phyloP scores from a whole-genome alignment of 64 coral and sea anemone genomes.

The Stylophora pistillata region DNA sequence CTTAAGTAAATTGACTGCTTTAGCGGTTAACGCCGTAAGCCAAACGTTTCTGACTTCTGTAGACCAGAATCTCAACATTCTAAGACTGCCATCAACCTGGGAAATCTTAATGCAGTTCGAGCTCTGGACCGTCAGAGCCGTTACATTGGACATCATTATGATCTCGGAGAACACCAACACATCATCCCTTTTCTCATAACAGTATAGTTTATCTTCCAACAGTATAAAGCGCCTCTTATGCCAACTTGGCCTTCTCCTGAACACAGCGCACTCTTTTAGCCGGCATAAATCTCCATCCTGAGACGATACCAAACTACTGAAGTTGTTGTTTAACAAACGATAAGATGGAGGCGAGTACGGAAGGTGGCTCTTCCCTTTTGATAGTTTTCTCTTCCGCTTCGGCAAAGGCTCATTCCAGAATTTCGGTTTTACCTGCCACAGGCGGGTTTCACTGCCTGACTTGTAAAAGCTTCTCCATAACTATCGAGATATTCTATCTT shows the following conservation, averaged over 20 bases:
- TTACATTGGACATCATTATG: background rate
- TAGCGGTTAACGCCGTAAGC: background rate
- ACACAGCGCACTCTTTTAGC: background rate
- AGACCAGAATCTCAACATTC: background rate
- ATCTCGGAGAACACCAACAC: background rate
- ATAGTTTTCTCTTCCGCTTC: background rate
- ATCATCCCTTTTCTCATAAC: conserved; percentile 15
- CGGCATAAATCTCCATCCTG: conserved; percentile 3
- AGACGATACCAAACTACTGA: background rate
- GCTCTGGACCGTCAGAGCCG: background rate
- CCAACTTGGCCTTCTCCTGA: background rate
- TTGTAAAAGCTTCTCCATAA: conserved; percentile 35
- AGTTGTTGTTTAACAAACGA: conserved; percentile 8
- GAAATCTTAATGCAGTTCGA: background rate
- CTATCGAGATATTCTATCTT: background rate
- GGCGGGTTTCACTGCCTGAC: background rate
- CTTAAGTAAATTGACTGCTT: conserved; percentile 15
- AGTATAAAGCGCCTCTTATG: conserved; percentile 9
- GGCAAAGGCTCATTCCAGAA: background rate
- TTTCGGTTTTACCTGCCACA: background rate
- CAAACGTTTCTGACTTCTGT: conserved; percentile 3
- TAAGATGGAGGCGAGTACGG: background rate
- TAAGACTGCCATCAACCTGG: background rate
- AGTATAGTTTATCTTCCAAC: conserved; percentile 34
- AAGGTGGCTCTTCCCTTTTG: background rate